These are phyloP conservation scores for Hypolimnas misippus DNA, from an alignment of 2,888 invertebrate genomes.

Conservation along the genomic window DNA sequence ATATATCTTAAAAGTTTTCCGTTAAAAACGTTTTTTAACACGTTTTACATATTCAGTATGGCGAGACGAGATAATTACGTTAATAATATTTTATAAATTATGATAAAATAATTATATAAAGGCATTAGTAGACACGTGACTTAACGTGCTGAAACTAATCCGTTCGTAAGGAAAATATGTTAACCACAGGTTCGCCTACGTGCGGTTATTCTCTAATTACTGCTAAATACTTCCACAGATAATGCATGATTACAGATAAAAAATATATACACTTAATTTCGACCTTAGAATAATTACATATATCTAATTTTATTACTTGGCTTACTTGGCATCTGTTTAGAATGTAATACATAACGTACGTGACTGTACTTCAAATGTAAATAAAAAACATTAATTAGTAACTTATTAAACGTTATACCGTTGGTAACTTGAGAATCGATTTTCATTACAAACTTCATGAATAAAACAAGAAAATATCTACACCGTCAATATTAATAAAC, in stretches of 20 bases:
- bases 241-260: background rate
- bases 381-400: too few species aligned
- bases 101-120: constrained; percentile 1
- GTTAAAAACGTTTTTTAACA: constrained; percentile 8
- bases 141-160: constrained; percentile 15
- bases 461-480: background rate
- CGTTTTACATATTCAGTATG: background rate
- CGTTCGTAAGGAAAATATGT: constrained; percentile 17
- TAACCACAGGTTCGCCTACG: background rate
- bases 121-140: constrained; percentile 11
- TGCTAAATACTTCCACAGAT: constrained; percentile 4
- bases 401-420: too few species aligned
- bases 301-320: too few species aligned
- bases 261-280: background rate
- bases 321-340: too few species aligned
- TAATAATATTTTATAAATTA: background rate
- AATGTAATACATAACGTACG: too few species aligned
- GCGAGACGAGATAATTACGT: background rate
- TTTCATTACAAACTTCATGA: background rate
- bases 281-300: too few species aligned
- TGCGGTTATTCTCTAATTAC: constrained; percentile 9
- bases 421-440: too few species aligned
- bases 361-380: too few species aligned
- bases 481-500: background rate
- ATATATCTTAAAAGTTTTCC: constrained; percentile 15